Percentiles rank a stretch among this genome's conserved stretches.
Evolutionary conservation across 2,888 invertebrate genomes (phyloP).

Genomic region (Biston stratarius): DNA sequence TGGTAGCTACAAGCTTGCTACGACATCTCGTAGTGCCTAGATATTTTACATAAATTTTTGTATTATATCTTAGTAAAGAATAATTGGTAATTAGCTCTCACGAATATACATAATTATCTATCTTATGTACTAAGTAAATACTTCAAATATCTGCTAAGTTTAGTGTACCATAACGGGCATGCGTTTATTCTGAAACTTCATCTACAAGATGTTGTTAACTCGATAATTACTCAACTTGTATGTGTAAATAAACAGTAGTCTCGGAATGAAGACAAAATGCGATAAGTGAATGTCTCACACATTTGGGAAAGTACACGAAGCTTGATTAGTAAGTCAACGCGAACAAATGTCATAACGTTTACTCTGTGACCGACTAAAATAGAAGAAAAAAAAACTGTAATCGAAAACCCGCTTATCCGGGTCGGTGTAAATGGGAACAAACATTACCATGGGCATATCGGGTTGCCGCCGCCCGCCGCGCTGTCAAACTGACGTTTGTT

Average conservation of each 20-base stretch:
- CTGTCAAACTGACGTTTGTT: slow-evolving; percentile 86
- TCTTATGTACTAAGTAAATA: not conserved
- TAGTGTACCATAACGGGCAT: not conserved
- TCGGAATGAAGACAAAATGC: slow-evolving; percentile 13
- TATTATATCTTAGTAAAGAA: no score
- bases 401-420: slow-evolving; percentile 82
- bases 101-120: no score
- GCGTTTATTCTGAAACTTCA: no score
- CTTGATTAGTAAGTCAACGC: slow-evolving; percentile 26
- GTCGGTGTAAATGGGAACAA: slow-evolving; percentile 79
- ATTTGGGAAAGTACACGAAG: slow-evolving; percentile 22
- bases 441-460: slow-evolving; percentile 78
- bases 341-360: slow-evolving; percentile 38
- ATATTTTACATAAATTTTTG: no score
- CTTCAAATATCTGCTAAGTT: no score
- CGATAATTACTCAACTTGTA: no score
- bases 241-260: not conserved
- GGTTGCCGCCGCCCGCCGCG: slow-evolving; percentile 84
- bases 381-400: slow-evolving; percentile 67
- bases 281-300: slow-evolving; percentile 21
- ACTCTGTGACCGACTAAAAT: slow-evolving; percentile 33
- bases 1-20: slow-evolving; percentile 1
- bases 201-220: no score
- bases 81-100: no score
- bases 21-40: slow-evolving; percentile 1